phyloP scores from a whole-genome alignment of 2,888 invertebrate species.

The Ormyrus pomaceus region DNA sequence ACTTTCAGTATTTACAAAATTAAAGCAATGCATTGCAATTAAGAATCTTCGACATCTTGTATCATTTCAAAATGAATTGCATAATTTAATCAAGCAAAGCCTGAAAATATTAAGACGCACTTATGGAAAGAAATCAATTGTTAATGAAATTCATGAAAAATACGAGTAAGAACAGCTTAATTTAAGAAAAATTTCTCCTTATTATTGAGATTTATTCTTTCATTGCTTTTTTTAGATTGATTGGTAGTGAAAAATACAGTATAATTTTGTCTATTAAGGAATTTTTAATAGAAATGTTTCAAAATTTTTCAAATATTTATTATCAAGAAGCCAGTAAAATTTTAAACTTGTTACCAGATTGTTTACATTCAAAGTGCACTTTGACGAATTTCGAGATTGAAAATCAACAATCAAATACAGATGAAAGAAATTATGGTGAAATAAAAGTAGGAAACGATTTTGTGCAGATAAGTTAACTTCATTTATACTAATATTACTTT shows the following conservation, averaged over 20 bases:
- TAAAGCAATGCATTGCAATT: slow-evolving; percentile 54
- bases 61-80: slow-evolving; percentile 65
- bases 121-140: slow-evolving; percentile 61
- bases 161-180: slow-evolving; percentile 63
- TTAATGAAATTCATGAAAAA: slow-evolving; percentile 58
- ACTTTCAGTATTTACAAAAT: slow-evolving; percentile 58
- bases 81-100: slow-evolving; percentile 63
- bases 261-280: slow-evolving; percentile 65
- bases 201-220: slow-evolving; percentile 1
- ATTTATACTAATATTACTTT: slow-evolving; percentile 39
- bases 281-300: slow-evolving; percentile 63
- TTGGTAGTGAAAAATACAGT: slow-evolving; percentile 64
- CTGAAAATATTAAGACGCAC: slow-evolving; percentile 67
- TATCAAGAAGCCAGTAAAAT: slow-evolving; percentile 63
- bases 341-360: slow-evolving; percentile 61
- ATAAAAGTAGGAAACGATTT: slow-evolving; percentile 32
- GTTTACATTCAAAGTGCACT: slow-evolving; percentile 43
- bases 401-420: slow-evolving; percentile 53
- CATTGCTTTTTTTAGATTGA: slow-evolving; percentile 59
- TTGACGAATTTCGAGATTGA: slow-evolving; percentile 60
- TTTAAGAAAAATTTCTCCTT: slow-evolving; percentile 24
- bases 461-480: not conserved
- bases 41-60: slow-evolving; percentile 62
- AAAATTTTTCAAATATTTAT: slow-evolving; percentile 62
- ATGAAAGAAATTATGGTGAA: slow-evolving; percentile 57